phyloP scores from a whole-genome alignment of 2,797 vertebrate species.

The Leptatherina wallacei region DNA sequence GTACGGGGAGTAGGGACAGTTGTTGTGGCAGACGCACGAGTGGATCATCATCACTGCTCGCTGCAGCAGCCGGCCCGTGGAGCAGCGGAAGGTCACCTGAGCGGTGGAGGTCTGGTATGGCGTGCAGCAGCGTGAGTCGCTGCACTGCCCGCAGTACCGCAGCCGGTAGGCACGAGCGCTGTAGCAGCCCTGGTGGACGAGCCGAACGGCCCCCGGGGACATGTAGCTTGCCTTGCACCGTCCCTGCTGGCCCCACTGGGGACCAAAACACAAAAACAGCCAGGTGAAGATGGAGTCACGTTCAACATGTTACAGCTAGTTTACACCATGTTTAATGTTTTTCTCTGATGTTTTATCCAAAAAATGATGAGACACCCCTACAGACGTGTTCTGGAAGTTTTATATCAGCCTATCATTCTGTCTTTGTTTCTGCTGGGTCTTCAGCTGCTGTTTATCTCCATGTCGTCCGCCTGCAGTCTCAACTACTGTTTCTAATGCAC shows the following conservation, averaged over 20 bases:
- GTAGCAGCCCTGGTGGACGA: slow-evolving; percentile 79
- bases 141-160: slow-evolving; percentile 81
- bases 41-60: slow-evolving; percentile 82
- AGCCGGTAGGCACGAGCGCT: slow-evolving; percentile 70
- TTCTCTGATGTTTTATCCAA: too few relatives aligned
- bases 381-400: too few relatives aligned
- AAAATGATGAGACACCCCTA: too few relatives aligned
- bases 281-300: too few relatives aligned
- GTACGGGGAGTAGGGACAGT: slow-evolving; percentile 74
- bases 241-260: slow-evolving; percentile 62
- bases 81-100: slow-evolving; percentile 78
- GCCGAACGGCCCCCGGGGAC: slow-evolving; percentile 63
- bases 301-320: too few relatives aligned
- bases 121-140: slow-evolving; percentile 79
- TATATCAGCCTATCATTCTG: too few relatives aligned
- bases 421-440: too few relatives aligned
- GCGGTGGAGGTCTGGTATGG: slow-evolving; percentile 74
- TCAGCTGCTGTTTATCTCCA: too few relatives aligned
- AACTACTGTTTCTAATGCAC: too few relatives aligned
- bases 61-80: slow-evolving; percentile 53
- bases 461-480: too few relatives aligned
- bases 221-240: slow-evolving; percentile 75
- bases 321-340: too few relatives aligned
- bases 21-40: slow-evolving; percentile 81
- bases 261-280: slow-evolving; percentile 6